Base-by-base conservation (phyloP, 2,113 vertebrate genomes). In the Nerophis ophidion region DNA sequence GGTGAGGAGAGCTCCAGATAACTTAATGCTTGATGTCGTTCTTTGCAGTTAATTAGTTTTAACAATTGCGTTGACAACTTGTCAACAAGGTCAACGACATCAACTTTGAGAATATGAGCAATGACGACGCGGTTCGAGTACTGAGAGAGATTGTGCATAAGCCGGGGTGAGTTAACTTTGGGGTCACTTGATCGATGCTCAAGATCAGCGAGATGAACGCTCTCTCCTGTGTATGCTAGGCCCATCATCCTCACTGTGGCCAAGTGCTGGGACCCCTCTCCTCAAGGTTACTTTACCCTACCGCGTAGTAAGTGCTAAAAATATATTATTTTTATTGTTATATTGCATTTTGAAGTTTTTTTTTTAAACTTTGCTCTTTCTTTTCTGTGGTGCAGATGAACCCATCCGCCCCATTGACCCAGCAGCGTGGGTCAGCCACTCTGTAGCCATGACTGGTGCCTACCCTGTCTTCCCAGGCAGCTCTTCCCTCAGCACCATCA, bases 41-140 rank as follows among this genome's bases (percentile, higher is more conserved):
- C n/a, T 26, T 19, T 17, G 16, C 16, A 11, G 10, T 26, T 11
- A 7, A 49, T 8, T 8, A n/a, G 1, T 49, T 17, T 44, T 11
- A 44, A 12, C n/a, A 15, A 16, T 49, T n/a, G 14, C 26, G 26
- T 26, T 26, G 26, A 26, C 26, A 26, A 26, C 26, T 26, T 26
- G 26, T 26, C 26, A 26, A 26, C 5, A 60, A 95, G 93, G 93
- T 95, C 54, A 95, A 95, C 4, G 93, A 95, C 80, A 93, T 95
- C 69, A 95, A 95, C 84, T 95, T 95, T 65, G 93, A 95, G 66
- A 95, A 95, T 57, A 95, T 95, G 93, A 94, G 93, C 75, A 95
- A 95, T 0, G 93, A 95, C 1, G 93, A 95, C 12, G 93, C 93
- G 0, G 93, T 95, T 2, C 87, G 93, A 6, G 93, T 95, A 0